Conservation (phyloP, 2,113 vertebrate genomes). For the Montifringilla adamsi region DNA sequence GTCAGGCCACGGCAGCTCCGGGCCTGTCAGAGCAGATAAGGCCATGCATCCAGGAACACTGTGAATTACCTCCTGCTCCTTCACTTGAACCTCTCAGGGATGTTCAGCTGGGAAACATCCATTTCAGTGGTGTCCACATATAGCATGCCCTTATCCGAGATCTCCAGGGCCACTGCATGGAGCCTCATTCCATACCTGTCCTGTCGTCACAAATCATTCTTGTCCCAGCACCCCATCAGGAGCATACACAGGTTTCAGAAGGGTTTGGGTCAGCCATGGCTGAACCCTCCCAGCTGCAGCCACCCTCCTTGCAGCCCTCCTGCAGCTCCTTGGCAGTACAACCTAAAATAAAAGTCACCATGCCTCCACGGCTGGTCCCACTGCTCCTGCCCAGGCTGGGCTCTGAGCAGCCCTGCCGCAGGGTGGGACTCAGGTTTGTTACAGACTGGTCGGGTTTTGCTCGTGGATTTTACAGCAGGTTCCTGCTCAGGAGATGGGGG, state of each 20-base stretch:
- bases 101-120: background rate
- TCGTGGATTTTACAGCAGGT: background rate
- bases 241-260: background rate
- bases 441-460: background rate
- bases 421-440: background rate
- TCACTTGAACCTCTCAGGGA: background rate
- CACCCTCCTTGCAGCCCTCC: background rate
- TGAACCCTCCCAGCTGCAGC: background rate
- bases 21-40: constrained; percentile 60
- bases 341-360: background rate
- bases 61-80: constrained; percentile 20
- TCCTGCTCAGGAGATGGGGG: background rate
- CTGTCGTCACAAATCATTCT: background rate
- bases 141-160: background rate
- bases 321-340: background rate
- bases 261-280: background rate
- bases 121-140: constrained; percentile 10
- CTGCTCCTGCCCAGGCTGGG: background rate
- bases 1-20: constrained; percentile 32
- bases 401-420: background rate
- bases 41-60: constrained; percentile 18
- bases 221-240: background rate
- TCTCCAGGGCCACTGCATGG: background rate
- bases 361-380: background rate
- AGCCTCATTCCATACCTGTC: background rate